These are phyloP conservation scores for Corydoras maculifer DNA, from an alignment of 2,113 vertebrate species.

Conservation along the genomic window DNA sequence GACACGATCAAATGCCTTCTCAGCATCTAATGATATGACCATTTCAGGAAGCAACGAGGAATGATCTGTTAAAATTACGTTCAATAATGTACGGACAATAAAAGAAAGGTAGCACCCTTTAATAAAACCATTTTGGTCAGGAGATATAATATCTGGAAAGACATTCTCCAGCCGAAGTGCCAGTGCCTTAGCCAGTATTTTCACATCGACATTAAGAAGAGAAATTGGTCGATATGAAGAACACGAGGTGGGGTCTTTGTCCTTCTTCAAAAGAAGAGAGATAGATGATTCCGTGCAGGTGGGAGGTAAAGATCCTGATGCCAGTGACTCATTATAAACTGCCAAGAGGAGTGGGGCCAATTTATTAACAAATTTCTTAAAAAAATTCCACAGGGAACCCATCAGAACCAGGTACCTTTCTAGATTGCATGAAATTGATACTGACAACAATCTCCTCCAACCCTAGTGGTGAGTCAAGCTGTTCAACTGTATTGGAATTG, in stretches of 20 bases:
- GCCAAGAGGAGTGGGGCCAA: slow-evolving; percentile 6
- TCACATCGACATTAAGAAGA: neutral
- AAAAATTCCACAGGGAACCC: neutral
- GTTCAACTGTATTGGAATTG: no score
- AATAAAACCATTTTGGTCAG: neutral
- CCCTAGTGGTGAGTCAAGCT: no score
- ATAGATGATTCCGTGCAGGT: slow-evolving; percentile 1
- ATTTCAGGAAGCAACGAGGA: no score
- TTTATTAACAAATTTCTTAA: neutral
- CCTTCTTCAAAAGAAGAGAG: neutral
- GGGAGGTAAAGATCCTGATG: neutral
- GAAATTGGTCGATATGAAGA: slow-evolving; percentile 9
- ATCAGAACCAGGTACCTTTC: neutral
- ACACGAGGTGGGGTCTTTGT: neutral
- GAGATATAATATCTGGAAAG: neutral
- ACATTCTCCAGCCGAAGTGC: neutral
- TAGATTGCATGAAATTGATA: neutral
- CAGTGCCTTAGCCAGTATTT: neutral
- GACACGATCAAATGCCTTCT: no score
- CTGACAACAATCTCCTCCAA: no score
- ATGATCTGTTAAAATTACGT: neutral
- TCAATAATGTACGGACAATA: neutral
- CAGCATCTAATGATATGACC: no score
- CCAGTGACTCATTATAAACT: neutral
- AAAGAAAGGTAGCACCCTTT: neutral